Evolutionary conservation across 2,888 invertebrate genomes (phyloP), one percentile per base, ranked within the genome.

Genomic region (Timema podura): DNA sequence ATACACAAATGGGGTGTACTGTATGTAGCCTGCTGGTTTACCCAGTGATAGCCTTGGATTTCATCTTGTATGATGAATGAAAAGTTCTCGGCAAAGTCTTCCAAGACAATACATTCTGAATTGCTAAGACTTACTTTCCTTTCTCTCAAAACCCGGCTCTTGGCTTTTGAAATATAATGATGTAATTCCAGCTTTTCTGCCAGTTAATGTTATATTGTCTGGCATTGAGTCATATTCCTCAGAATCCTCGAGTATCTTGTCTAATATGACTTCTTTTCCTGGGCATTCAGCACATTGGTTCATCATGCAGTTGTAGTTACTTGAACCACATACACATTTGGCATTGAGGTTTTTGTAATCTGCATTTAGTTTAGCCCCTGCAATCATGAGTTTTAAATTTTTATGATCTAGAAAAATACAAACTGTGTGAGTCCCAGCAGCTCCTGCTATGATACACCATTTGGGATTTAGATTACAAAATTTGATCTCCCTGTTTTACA

Each of bases 271-370:
- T 54, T 54, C 54, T 54, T 54, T 54, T 54, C 54, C 11, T 54
- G 6, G 54, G 54, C 54, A 54, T 54, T 54, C 16, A 13, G 54
- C n/a, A 54, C 54, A 54, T 11, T 15, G n/a, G 13, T 54, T 54
- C 54, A 3, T 54, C 54, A 54, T 54, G 54, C 13, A 54, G 54
- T 54, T 54, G 57, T 57, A 57, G 13, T 57, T n/a, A 7, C 9
- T 57, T 57, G 57, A 57, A 57, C n/a, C 57, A 57, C 57, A n/a
- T 16, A 57, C 15, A 57, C 57, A 57, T n/a, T 57, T 57, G 15
- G 6, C 57, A 57, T 16, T 57, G 57, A 57, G 57, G 13, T 57
- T 30, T 30, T 57, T 57, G 57, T 57, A 57, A 57, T 57, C 13
- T 57, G 57, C n/a, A 57, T 57, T 57, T 13, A 57, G 15, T 57